phyloP scores from a whole-genome alignment of 2,888 invertebrate species.

The Galeruca laticollis region DNA sequence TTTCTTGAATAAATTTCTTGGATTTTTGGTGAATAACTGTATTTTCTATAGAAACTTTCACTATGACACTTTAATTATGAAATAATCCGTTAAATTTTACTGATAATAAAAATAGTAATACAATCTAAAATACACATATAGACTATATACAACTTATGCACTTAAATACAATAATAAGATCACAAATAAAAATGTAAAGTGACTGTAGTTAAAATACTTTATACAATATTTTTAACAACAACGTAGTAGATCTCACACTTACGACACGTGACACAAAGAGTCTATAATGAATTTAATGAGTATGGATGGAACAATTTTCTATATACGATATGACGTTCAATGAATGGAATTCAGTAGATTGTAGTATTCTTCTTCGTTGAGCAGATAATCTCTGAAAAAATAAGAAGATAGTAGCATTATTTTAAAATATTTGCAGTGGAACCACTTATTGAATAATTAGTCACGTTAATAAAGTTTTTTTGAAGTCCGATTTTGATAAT shows the following conservation, averaged over 20 bases:
- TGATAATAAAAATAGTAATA: background rate
- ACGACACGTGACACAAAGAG: constrained; percentile 38
- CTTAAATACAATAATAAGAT: constrained; percentile 5
- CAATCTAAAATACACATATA: background rate
- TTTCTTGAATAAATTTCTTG: too few relatives aligned
- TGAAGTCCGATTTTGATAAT: too few relatives aligned
- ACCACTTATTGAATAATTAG: too few relatives aligned
- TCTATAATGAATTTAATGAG: constrained; percentile 30
- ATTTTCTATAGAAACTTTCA: too few relatives aligned
- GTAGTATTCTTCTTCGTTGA: constrained; percentile 60
- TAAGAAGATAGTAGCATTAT: constrained; percentile 29
- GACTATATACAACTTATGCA: constrained; percentile 13
- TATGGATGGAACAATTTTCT: constrained; percentile 37
- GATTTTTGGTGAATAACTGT: too few relatives aligned
- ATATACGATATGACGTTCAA: constrained; percentile 44
- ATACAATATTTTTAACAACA: constrained; percentile 28
- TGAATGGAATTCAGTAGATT: constrained; percentile 56
- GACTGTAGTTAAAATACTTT: constrained; percentile 28
- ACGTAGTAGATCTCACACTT: constrained; percentile 30
- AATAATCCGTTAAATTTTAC: background rate
- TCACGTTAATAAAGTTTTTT: too few relatives aligned
- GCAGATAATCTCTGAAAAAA: constrained; percentile 53
- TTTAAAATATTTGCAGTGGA: background rate
- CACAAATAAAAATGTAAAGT: constrained; percentile 16
- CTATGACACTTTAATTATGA: too few relatives aligned